Conservation (phyloP, 2,797 vertebrate genomes). For the Parauchenoglanis punctatus region DNA sequence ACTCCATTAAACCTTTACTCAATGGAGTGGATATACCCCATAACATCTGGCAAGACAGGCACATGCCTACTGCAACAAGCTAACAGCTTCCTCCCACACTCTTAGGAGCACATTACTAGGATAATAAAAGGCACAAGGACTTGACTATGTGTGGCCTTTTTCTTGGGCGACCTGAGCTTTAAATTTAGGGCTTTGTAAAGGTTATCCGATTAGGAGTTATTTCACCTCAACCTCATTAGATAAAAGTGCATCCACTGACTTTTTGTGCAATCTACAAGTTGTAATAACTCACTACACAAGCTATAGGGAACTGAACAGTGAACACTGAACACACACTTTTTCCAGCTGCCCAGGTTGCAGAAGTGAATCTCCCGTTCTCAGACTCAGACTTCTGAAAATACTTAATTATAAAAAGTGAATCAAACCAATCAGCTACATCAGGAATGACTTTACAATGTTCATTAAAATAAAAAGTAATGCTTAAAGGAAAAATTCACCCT, state of each 20-base stretch:
- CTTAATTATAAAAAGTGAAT: background rate
- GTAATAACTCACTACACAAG: slow-evolving; percentile 6
- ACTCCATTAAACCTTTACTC: background rate
- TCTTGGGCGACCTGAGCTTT: slow-evolving; percentile 16
- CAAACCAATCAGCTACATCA: background rate
- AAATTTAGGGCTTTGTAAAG: slow-evolving; percentile 38
- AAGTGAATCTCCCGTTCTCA: background rate
- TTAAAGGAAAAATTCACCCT: background rate
- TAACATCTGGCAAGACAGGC: background rate
- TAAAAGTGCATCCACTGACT: slow-evolving; percentile 16
- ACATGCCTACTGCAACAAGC: background rate
- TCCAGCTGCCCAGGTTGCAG: background rate
- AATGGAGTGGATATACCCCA: background rate
- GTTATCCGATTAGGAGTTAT: slow-evolving; percentile 33
- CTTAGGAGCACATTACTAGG: background rate
- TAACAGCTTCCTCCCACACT: background rate
- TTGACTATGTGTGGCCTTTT: slow-evolving; percentile 16
- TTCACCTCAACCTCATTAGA: slow-evolving; percentile 23
- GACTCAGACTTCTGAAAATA: background rate
- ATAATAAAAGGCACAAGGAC: slow-evolving; percentile 20
- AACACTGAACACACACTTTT: background rate
- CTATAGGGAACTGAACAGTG: background rate
- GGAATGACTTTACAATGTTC: background rate
- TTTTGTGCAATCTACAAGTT: slow-evolving; percentile 31
- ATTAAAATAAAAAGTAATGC: background rate